Conservation (phyloP, 2,888 invertebrate genomes). For the Alentia gelatinosa region DNA sequence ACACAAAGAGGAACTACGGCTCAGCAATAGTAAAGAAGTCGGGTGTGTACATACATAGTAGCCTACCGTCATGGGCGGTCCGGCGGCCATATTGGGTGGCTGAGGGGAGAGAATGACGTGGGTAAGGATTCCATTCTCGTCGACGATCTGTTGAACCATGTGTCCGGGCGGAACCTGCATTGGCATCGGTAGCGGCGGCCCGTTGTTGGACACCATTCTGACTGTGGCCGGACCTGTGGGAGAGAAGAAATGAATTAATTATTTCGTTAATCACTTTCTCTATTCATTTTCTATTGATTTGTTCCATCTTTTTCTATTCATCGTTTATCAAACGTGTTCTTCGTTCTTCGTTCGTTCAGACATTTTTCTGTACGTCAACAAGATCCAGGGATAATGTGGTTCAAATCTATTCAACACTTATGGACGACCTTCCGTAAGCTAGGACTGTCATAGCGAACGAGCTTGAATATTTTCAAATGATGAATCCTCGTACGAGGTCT, state of each 20-base stretch:
- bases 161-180: constrained; percentile 95
- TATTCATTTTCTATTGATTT: too few relatives aligned
- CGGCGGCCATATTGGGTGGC: constrained; percentile 71
- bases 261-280: too few relatives aligned
- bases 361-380: too few relatives aligned
- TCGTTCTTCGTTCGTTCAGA: too few relatives aligned
- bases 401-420: too few relatives aligned
- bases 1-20: background rate
- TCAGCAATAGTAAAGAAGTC: constrained; percentile 80
- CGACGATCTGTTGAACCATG: constrained; percentile 94
- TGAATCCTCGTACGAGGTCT: too few relatives aligned
- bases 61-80: constrained; percentile 77
- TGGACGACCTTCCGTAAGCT: too few relatives aligned
- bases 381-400: too few relatives aligned
- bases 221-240: constrained; percentile 90
- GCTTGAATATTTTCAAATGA: too few relatives aligned
- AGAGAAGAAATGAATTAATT: background rate
- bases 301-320: too few relatives aligned
- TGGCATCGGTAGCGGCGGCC: constrained; percentile 91
- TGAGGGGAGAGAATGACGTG: constrained; percentile 93
- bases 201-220: constrained; percentile 91
- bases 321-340: too few relatives aligned
- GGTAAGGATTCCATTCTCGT: constrained; percentile 92
- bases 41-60: constrained; percentile 72
- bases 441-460: too few relatives aligned